Evolutionary conservation across 2,113 vertebrate genomes (phyloP).

Genomic region (Tenrec ecaudatus): DNA sequence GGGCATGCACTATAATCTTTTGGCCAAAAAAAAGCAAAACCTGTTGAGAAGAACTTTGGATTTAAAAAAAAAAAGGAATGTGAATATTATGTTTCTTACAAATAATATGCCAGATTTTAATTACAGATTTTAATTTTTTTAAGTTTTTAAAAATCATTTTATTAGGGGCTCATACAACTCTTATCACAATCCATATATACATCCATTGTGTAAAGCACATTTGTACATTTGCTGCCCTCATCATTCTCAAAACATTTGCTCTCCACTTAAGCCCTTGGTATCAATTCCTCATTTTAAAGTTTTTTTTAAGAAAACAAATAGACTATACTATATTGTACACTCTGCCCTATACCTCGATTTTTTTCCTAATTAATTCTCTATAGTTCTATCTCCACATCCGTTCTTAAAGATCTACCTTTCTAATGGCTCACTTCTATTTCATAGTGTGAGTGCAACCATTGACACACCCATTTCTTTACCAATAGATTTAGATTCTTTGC

Average conservation of each 20-base stretch:
- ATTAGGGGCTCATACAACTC: too few relatives aligned
- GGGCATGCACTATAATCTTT: constrained; percentile 25
- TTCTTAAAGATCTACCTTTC: background rate
- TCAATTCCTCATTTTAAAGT: background rate
- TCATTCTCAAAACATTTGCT: too few relatives aligned
- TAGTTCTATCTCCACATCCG: background rate
- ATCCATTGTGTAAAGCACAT: too few relatives aligned
- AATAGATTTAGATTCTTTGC: background rate
- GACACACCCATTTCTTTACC: background rate
- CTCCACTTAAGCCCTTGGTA: too few relatives aligned
- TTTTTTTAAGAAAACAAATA: background rate
- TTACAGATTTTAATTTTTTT: too few relatives aligned
- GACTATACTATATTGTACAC: background rate
- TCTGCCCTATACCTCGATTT: background rate
- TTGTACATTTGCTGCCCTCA: too few relatives aligned
- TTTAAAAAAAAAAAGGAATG: constrained; percentile 1
- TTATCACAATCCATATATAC: too few relatives aligned
- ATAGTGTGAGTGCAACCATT: background rate
- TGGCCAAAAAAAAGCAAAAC: constrained; percentile 27
- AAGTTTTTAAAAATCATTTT: too few relatives aligned
- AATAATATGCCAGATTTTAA: too few relatives aligned
- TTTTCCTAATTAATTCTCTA: constrained; percentile 30
- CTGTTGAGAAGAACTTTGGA: constrained; percentile 40
- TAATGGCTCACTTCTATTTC: background rate
- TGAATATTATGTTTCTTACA: background rate